Evolutionary conservation across 2,797 vertebrate species (phyloP).

Genomic region (Dallia pectoralis): DNA sequence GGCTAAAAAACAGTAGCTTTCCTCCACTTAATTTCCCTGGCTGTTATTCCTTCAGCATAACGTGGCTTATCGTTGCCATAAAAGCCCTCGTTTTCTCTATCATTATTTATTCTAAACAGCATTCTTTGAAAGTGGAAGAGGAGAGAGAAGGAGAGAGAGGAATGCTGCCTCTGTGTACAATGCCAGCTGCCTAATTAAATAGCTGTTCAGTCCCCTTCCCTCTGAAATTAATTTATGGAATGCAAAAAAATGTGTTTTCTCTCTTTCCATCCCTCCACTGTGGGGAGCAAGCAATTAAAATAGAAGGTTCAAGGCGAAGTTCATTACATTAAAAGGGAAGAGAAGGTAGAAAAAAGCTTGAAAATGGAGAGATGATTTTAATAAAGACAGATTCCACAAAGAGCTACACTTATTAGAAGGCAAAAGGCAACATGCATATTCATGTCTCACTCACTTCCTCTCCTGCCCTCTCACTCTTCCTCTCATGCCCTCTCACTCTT

Average conservation of each 20-base stretch:
- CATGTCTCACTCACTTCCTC: background rate
- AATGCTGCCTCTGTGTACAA: conserved; percentile 54
- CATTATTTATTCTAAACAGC: conserved; percentile 45
- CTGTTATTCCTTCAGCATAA: conserved; percentile 30
- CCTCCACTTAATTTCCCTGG: conserved; percentile 36
- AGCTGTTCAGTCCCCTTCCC: conserved; percentile 55
- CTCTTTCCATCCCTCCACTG: conserved; percentile 18
- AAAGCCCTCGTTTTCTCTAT: conserved; percentile 28
- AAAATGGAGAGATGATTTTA: conserved; percentile 43
- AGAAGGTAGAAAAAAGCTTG: background rate
- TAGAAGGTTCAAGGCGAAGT: conserved; percentile 50
- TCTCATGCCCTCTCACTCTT: too few species aligned
- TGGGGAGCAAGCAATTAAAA: conserved; percentile 14
- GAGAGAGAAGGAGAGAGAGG: conserved; percentile 40
- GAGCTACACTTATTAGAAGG: conserved; percentile 35
- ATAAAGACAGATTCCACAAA: conserved; percentile 43
- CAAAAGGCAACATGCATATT: background rate
- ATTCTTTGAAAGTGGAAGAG: conserved; percentile 14
- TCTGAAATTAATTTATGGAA: conserved; percentile 68
- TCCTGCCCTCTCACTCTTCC: too few species aligned
- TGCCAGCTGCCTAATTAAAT: conserved; percentile 67
- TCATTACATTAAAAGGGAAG: conserved; percentile 44
- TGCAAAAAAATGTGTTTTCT: conserved; percentile 44
- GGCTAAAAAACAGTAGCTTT: conserved; percentile 15
- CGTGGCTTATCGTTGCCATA: conserved; percentile 24